Base-by-base conservation (phyloP, 2,888 invertebrate species). In the Diarsia dahlii region DNA sequence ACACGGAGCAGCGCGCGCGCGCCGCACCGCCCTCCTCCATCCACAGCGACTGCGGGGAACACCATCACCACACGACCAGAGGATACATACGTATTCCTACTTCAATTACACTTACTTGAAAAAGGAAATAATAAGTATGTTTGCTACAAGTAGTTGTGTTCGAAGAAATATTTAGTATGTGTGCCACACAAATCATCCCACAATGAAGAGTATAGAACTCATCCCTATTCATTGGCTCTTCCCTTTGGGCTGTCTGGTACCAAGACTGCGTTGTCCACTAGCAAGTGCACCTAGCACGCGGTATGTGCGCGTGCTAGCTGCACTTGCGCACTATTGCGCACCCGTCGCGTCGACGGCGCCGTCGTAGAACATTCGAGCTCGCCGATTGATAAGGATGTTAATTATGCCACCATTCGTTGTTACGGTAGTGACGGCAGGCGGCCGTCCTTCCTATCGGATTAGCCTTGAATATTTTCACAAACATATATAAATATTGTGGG, bases 21-120 rank as follows among this genome's bases (percentile, higher is more conserved):
- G 85, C 84, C 50, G 60, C 85, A 78, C 91, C 78, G 70, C 89
- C 91, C 82, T 97, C 97, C 89, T 97, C 97, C 95, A 96, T 87
- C 97, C 97, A 97, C 94, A 97, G 96, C 91, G 97, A 97, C 97
- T 97, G 97, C 90, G 90, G 90, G 68, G 65, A 72, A 64, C 68
- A 71, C 58, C n/a, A 39, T 12, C 20, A 39, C 39, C 62, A 20
- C 62, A 8, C 39, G 39, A 39, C 39, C 39, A 8, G 39, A 15
- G 23, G 9, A 18, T 39, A 48, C 18, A 69, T 9, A 28, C 4
- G 23, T 15, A 12, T 66, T 48, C 13, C 48, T 34, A 66, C 28
- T 66, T 18, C 4, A 34, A 18, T 18, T 68, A 13, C 12, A 18
- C 9, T 8, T 71, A 48, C 6, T 52, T 23, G 6, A 20, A 71